Base-by-base conservation (phyloP, 2,113 vertebrate genomes). In the Sakesphorus luctuosus region DNA sequence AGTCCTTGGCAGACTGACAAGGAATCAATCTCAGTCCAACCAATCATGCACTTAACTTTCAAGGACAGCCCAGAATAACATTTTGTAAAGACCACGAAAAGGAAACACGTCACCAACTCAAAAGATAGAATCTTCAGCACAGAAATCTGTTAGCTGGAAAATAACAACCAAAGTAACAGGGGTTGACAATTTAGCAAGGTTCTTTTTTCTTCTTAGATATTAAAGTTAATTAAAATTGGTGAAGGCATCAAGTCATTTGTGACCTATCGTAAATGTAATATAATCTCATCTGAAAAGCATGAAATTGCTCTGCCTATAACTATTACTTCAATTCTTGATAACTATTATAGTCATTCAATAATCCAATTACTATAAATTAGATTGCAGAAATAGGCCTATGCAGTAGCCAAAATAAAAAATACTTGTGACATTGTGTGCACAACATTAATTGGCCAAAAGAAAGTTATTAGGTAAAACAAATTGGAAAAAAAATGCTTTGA, bases 281-380 rank as follows among this genome's bases (percentile, higher is more conserved):
- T 94, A 97, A 97, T 96, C 95, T 94, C 86, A 90, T 95, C 90
- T 97, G 97, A 96, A 97, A 96, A 94, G 96, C 97, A 97, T 97
- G 96, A 97, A 97, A 97, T 97, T 92, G 93, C 81, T 93, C 93
- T 97, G 96, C 91, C 94, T 96, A 78, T 94, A 96, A 89, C 66
- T 93, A 90, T 97, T 89, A 96, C 92, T 90, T 96, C 79, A 91
- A 59, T 95, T 95, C 90, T 96, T 97, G 89, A 86, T 95, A 95
- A 93, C 93, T 94, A 89, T 94, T 96, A 94, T 68, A 91, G 82
- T 90, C 84, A 84, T 94, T 95, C 89, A 94, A 75, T 96, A 97
- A 96, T 85, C 75, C 89, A 96, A 86, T 96, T 95, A 92, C 68
- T 94, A 93, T 47, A 97, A 96, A 94, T 94, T 89, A 95, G 67